Evolutionary conservation across 2,797 vertebrate species (phyloP).

Genomic region (Micropoecilia bifurca): DNA sequence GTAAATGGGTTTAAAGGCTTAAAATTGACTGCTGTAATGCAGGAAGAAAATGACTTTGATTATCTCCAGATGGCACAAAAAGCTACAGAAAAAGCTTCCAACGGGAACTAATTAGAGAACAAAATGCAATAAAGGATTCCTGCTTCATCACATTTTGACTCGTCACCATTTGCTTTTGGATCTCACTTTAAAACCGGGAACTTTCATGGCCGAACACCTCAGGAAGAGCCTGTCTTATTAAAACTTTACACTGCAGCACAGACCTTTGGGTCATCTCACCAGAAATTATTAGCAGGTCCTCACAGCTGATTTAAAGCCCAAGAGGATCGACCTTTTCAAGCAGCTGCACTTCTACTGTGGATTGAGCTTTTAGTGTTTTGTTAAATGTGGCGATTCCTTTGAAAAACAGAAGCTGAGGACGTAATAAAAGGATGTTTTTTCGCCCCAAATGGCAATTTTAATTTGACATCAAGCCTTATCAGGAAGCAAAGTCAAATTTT

Average conservation of each 20-base stretch:
- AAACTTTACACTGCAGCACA: not conserved
- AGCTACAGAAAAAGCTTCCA: not conserved
- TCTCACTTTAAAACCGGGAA: not conserved
- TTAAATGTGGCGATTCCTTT: not conserved
- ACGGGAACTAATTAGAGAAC: not conserved
- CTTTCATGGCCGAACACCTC: not conserved
- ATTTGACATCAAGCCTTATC: not conserved
- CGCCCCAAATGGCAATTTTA: not conserved
- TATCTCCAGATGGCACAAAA: not conserved
- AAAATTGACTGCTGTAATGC: not conserved
- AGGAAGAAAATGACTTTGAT: not conserved
- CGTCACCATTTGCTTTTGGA: not conserved
- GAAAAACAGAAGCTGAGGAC: not conserved
- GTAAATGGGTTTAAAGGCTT: slow-evolving; percentile 2
- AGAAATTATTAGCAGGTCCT: not conserved
- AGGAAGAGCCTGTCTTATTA: not conserved
- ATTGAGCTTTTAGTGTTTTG: not conserved
- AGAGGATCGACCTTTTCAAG: not conserved
- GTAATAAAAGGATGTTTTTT: not conserved
- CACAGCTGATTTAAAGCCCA: not conserved
- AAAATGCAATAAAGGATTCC: not conserved
- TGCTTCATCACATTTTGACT: not conserved
- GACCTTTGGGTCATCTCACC: not conserved
- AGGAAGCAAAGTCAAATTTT: not conserved
- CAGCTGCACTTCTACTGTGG: not conserved